Evolutionary conservation across 64 coral and sea anemone species (phyloP).

Genomic region (Platygyra sinensis): DNA sequence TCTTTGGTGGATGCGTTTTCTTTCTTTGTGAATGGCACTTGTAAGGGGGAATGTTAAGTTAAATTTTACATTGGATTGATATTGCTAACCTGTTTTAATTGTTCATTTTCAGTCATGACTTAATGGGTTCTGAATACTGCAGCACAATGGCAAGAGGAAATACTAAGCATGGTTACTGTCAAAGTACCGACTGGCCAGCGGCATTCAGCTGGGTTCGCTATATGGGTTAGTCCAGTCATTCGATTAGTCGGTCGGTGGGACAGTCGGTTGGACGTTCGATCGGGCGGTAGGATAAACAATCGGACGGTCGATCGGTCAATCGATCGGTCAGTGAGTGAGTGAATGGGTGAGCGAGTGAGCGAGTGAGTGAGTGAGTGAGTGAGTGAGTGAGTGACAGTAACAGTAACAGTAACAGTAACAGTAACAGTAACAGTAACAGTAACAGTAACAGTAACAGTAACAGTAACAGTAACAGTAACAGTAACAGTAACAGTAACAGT

Average conservation of each 20-base stretch:
- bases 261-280: too few relatives aligned
- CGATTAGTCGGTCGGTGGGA: not conserved
- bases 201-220: not conserved
- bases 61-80: too few relatives aligned
- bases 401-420: too few relatives aligned
- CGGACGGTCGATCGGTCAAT: not conserved
- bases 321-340: not conserved
- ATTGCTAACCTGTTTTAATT: not conserved
- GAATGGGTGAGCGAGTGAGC: not conserved
- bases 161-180: conserved; percentile 7
- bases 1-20: too few relatives aligned
- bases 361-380: not conserved
- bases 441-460: too few relatives aligned
- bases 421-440: too few relatives aligned
- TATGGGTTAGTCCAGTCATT: not conserved
- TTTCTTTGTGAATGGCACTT: too few relatives aligned
- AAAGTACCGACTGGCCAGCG: not conserved
- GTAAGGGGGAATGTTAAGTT: too few relatives aligned
- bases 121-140: not conserved
- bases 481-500: too few relatives aligned
- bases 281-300: not conserved
- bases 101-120: not conserved
- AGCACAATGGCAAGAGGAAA: conserved; percentile 11
- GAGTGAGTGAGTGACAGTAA: not conserved
- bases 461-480: too few relatives aligned